Evolutionary conservation across 2,113 vertebrate species (phyloP).

Genomic region (Pyrgilauda ruficollis): DNA sequence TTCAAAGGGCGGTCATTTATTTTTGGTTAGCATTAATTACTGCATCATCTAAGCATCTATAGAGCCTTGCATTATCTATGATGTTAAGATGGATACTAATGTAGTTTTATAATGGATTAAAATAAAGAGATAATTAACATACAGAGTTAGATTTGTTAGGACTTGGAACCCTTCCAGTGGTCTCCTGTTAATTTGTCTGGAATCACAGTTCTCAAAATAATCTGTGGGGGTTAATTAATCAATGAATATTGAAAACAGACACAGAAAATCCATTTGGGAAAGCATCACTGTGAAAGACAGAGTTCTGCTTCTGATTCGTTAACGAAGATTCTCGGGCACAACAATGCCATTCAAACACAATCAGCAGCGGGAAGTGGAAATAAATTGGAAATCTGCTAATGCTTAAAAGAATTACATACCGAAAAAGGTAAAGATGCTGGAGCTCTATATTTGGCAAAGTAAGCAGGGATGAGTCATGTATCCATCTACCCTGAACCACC

Average conservation of each 20-base stretch:
- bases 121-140: constrained; percentile 33
- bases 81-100: neutral
- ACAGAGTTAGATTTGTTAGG: constrained; percentile 17
- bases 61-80: neutral
- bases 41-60: neutral
- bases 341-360: neutral
- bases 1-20: neutral
- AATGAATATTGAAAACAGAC: constrained; percentile 39
- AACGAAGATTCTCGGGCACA: neutral
- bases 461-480: constrained; percentile 87
- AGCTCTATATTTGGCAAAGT: constrained; percentile 88
- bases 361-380: neutral
- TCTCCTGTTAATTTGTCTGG: constrained; percentile 1
- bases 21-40: neutral
- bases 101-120: constrained; percentile 18
- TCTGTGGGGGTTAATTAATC: constrained; percentile 14
- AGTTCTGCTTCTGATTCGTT: neutral
- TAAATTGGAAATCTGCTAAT: neutral
- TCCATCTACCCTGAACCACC: constrained; percentile 92
- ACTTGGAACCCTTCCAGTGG: constrained; percentile 25
- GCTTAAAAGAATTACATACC: constrained; percentile 68
- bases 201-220: constrained; percentile 12
- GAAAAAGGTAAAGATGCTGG: constrained; percentile 88
- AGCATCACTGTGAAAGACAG: neutral
- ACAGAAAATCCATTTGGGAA: constrained; percentile 13